Evolutionary conservation across 2,797 vertebrate species (phyloP).

Genomic region (Eospalax fontanierii): DNA sequence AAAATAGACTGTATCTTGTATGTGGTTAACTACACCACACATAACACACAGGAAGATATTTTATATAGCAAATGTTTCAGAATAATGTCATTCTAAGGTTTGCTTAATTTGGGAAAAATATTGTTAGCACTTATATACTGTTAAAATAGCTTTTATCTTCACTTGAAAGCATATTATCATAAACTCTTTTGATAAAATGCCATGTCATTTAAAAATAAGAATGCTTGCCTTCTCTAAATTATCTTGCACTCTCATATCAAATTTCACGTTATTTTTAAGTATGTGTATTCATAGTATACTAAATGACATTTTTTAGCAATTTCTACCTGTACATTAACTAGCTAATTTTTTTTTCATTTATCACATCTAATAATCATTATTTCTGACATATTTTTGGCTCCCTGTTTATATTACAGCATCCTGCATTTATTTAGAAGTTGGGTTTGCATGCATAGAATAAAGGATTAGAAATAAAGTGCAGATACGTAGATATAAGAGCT

Average conservation of each 20-base stretch:
- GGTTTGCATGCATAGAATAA: conserved; percentile 63
- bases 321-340: conserved; percentile 34
- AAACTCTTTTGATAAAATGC: conserved; percentile 54
- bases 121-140: conserved; percentile 66
- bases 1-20: conserved; percentile 57
- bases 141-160: conserved; percentile 62
- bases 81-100: conserved; percentile 58
- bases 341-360: conserved; percentile 61
- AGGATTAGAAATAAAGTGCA: conserved; percentile 62
- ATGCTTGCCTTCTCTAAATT: conserved; percentile 31
- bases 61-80: conserved; percentile 69
- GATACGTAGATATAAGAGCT: conserved; percentile 16
- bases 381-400: conserved; percentile 14
- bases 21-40: conserved; percentile 62
- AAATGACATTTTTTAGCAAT: conserved; percentile 40
- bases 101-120: conserved; percentile 18
- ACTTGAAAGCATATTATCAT: conserved; percentile 39
- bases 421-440: conserved; percentile 61
- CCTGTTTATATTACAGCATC: conserved; percentile 23
- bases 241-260: conserved; percentile 58
- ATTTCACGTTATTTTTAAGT: conserved; percentile 47
- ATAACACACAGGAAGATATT: conserved; percentile 39
- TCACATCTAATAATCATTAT: conserved; percentile 37
- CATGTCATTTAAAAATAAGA: conserved; percentile 34
- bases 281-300: background rate